Evolutionary conservation across 1,140 invertebrate species (phyloP), one percentile per base, ranked within the genome.

Genomic region (Melitaea cinxia): DNA sequence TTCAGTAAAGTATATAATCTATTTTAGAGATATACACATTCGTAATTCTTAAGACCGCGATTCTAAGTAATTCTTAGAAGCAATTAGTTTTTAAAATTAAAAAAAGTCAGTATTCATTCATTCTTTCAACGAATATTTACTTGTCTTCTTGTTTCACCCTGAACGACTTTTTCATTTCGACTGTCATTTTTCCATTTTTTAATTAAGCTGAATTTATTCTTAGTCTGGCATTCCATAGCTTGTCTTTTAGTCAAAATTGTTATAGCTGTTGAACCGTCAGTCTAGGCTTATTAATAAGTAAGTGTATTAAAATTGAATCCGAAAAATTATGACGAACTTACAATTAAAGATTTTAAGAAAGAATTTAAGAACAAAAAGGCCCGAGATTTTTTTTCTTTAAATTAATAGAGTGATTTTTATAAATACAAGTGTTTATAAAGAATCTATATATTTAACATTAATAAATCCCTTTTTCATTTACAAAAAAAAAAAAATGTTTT

Each of bases 141-240:
- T 42, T 26, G 24, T 6, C 3, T 35, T 54, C 21, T 55, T 39
- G 14, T 15, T 42, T 42, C 9, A n/a, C 4, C 53, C 28, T 21
- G 9, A 21, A 28, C 2, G 37, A 17, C 35, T 26, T 57, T 24
- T 23, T 42, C 24, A 24, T 42, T 42, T 42, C 37, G 14, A 26
- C 21, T 57, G 4, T 19, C 0, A 42, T 42, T 56, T 57, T 57
- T 57, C 45, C 14, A 21, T 9, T n/a, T 57, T 57, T 21, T 26
- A 57, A 57, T 57, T 57, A 42, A 57, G 21, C 54, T 57, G 54
- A 57, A 57, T 57, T 45, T 26, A 57, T 57, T 47, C 21, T 57
- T 39, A 45, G n/a, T 42, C 33, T 33, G 37, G 12, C 19, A 6
- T 19, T 39, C 39, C 39, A 19, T 21, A 24, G 35, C 19, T 39